Evolutionary conservation across 2,888 invertebrate genomes (phyloP), one percentile per base, ranked within the genome.

Genomic region (Diabrotica balteata): DNA sequence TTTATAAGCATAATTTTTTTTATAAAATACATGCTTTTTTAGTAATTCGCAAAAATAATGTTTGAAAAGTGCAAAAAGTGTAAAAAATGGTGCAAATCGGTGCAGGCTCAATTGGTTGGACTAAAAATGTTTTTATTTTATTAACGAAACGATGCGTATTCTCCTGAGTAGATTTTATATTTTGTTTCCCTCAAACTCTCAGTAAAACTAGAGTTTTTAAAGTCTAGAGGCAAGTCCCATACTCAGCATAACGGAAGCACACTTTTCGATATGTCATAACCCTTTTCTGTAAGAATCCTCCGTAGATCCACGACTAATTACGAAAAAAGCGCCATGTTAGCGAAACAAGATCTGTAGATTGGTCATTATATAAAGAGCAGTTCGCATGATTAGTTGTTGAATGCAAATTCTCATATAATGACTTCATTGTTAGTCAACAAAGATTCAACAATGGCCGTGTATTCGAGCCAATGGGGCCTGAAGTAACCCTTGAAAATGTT

Each of bases 361-460:
- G 64, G 64, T 64, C 51, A 58, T 64, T 64, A 64, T 63, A 63
- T 59, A 64, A 64, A 76, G 72, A 68, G 73, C 75, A 72, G 75
- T 76, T 75, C 73, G 75, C 80, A 76, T 80, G 81, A 80, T 80
- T 81, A 81, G 65, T 69, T 63, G 82, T 79, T 79, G 80, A 80
- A 80, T 79, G 79, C 79, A 80, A 80, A 79, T 77, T 73, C 75
- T 73, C 68, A 78, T 80, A 80, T 80, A 80, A 79, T 79, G 76
- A 78, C 66, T 74, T 76, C 76, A 77, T 80, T 79, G 80, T 77
- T 75, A 74, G 74, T 78, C 75, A 77, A 81, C 80, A 81, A 80
- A 77, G 78, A 74, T 71, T 72, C 76, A 73, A 81, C 80, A 81
- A 82, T 81, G 80, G 79, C 80, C 77, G 79, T 79, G 77, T 79